Evolutionary conservation across 1,140 invertebrate genomes (phyloP), one percentile per base, ranked within the genome.

Genomic region (Anoplophora glabripennis): DNA sequence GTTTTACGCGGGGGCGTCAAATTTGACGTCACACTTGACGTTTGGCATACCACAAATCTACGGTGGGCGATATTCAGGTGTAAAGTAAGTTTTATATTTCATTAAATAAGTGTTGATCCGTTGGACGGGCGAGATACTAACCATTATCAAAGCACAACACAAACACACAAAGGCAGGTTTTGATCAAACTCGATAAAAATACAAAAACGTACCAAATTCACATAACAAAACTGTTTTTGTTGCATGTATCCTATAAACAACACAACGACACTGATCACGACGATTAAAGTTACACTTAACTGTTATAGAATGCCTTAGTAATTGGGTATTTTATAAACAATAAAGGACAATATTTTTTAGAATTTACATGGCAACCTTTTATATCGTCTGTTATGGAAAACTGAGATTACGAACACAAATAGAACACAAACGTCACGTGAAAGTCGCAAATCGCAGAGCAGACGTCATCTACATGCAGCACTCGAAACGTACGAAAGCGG

Each of bases 1-100:
- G 18, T 40, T 53, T 33, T 37, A 53, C 21, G 49, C 49, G 68
- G 68, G 65, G 68, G 68, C 66, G 66, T 61, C 53, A 37, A 55
- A 66, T 61, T 70, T 70, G 66, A 70, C 68, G 68, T 70, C 68
- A 70, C 38, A 47, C 54, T 64, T 70, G 68, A 70, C 68, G 68
- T 70, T 70, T 70, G 62, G 59, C 68, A 70, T 70, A 70, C 68
- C 68, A 69, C 47, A 41, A 53, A 21, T 21, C 17, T 40, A 28
- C 18, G 18, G 49, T 53, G 49, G 49, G 49, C 49, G 49, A 53
- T 28, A 28, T 28, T 28, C 21, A 28, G 21, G 21, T 28, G 21
- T 28, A 28, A 28, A 28, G 21, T 28, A 28, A 28, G 21, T 28
- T 28, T 28, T 28, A 28, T 3, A 28, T 28, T 28, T 28, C 21